Percentiles rank a stretch among this genome's conserved stretches.
These are phyloP conservation scores for Salvelinus fontinalis DNA, from an alignment of 2,113 vertebrate species.

Conservation along the genomic window DNA sequence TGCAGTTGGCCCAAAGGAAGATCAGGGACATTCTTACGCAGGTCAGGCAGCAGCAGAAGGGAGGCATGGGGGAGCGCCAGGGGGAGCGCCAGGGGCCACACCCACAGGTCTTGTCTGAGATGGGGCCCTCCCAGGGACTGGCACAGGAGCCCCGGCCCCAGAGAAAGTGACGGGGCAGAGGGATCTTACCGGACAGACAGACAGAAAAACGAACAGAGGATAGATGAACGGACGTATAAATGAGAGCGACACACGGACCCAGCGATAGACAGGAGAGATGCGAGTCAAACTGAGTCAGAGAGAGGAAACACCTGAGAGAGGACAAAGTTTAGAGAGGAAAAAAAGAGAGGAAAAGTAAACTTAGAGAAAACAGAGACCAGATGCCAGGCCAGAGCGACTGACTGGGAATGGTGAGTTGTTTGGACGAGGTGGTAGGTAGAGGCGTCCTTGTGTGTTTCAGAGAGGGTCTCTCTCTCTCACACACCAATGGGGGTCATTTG, in stretches of 20 bases:
- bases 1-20: constrained; percentile 92
- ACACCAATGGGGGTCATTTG: background rate
- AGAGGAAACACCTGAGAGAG: constrained; percentile 22
- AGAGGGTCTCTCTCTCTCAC: background rate
- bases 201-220: constrained; percentile 58
- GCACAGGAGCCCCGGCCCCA: constrained; percentile 69
- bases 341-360: constrained; percentile 30
- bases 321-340: constrained; percentile 22
- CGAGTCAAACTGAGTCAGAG: constrained; percentile 32
- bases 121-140: constrained; percentile 64
- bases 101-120: constrained; percentile 66
- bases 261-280: constrained; percentile 71
- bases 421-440: constrained; percentile 14
- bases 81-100: constrained; percentile 52
- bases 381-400: constrained; percentile 77
- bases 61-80: constrained; percentile 60
- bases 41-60: constrained; percentile 91
- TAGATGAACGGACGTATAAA: constrained; percentile 61
- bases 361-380: constrained; percentile 67
- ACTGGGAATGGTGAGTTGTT: constrained; percentile 66
- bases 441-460: constrained; percentile 40
- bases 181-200: constrained; percentile 60
- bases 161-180: constrained; percentile 81
- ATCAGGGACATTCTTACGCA: constrained; percentile 95
- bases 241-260: constrained; percentile 70